Evolutionary conservation across 1,140 invertebrate genomes (phyloP).

Genomic region (Macrostomum lignano): DNA sequence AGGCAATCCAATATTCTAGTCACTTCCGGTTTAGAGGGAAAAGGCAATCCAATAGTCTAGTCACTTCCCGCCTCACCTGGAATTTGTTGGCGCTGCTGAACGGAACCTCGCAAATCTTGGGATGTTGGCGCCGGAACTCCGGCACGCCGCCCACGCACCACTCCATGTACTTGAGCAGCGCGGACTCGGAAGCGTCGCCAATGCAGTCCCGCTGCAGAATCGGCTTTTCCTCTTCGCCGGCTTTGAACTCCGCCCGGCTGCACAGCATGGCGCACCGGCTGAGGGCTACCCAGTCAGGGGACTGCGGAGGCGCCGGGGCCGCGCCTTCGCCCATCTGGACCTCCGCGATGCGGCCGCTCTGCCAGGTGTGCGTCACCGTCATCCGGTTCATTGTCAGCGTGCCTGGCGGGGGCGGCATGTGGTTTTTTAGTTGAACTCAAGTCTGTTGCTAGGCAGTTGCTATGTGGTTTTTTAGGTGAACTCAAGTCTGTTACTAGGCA

Average conservation of each 20-base stretch:
- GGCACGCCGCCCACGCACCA: slow-evolving; percentile 64
- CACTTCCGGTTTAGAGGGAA: too few relatives aligned
- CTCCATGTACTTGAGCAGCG: slow-evolving; percentile 81
- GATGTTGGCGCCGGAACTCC: slow-evolving; percentile 56
- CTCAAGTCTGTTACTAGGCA: too few relatives aligned
- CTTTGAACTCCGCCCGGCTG: slow-evolving; percentile 84
- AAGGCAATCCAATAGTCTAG: too few relatives aligned
- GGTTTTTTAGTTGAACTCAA: too few relatives aligned
- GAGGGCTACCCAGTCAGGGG: slow-evolving; percentile 48
- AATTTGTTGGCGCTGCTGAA: slow-evolving; percentile 56
- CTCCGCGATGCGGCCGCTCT: slow-evolving; percentile 81
- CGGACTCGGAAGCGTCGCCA: slow-evolving; percentile 69
- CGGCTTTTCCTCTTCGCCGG: slow-evolving; percentile 57
- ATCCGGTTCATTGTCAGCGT: slow-evolving; percentile 80
- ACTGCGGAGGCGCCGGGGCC: background rate
- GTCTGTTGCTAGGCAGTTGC: too few relatives aligned
- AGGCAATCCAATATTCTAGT: too few relatives aligned
- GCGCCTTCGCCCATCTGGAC: slow-evolving; percentile 40
- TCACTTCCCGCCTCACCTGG: too few relatives aligned
- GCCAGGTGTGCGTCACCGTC: slow-evolving; percentile 92
- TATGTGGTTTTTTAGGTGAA: too few relatives aligned
- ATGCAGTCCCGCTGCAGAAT: slow-evolving; percentile 46
- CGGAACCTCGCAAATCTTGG: slow-evolving; percentile 84
- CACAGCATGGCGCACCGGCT: slow-evolving; percentile 69
- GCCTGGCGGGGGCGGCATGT: too few relatives aligned